Evolutionary conservation across 2,888 invertebrate species (phyloP).

Genomic region (Epinotia demarniana): DNA sequence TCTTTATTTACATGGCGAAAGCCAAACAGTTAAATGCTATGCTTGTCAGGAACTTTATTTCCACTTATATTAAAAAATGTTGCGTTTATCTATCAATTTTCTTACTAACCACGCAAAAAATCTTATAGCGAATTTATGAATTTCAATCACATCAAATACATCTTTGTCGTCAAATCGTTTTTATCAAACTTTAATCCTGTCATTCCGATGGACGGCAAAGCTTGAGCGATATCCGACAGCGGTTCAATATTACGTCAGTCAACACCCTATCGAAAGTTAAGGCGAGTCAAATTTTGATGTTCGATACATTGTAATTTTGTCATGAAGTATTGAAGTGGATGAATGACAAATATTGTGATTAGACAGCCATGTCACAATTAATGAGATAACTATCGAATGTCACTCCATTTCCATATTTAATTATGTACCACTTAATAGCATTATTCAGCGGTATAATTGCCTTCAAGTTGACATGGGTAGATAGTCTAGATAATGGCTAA

Average conservation of each 20-base stretch:
- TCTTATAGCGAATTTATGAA: too few species aligned
- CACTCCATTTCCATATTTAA: neutral
- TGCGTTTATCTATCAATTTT: too few species aligned
- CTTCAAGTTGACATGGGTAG: neutral
- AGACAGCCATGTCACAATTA: neutral
- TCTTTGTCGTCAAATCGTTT: too few species aligned
- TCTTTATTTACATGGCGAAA: neutral
- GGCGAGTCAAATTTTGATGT: neutral
- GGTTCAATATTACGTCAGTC: neutral
- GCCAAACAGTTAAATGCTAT: too few species aligned
- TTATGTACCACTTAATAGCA: too few species aligned
- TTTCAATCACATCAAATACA: too few species aligned
- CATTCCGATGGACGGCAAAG: neutral
- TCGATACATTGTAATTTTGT: neutral
- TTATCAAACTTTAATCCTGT: neutral
- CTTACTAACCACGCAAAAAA: too few species aligned
- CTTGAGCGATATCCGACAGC: neutral
- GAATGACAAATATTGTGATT: neutral
- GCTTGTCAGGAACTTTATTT: too few species aligned
- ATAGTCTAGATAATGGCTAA: conserved; percentile 4
- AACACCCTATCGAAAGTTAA: neutral
- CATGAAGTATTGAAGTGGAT: neutral
- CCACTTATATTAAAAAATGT: too few species aligned
- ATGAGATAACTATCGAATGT: neutral
- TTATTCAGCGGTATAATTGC: neutral